phyloP scores from a whole-genome alignment of 2,888 invertebrate species.

The Tupiocoris notatus region DNA sequence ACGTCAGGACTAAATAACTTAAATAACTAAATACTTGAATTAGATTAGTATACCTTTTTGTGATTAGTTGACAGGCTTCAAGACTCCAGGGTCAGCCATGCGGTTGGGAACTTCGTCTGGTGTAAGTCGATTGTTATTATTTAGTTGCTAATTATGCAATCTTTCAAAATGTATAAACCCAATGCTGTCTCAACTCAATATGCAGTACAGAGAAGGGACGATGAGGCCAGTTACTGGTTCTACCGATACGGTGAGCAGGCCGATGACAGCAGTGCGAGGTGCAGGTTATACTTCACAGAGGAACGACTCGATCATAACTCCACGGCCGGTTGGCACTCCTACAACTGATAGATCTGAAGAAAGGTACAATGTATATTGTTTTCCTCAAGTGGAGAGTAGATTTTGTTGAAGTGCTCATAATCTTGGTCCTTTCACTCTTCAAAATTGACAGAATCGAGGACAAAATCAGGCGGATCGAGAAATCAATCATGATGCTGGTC shows the following conservation, averaged over 20 bases:
- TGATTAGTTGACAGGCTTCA: conserved; percentile 48
- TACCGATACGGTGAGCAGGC: conserved; percentile 60
- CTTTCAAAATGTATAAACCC: no score
- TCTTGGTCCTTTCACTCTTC: no score
- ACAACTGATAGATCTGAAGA: conserved; percentile 34
- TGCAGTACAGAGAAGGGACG: conserved; percentile 54
- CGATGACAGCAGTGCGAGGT: conserved; percentile 95
- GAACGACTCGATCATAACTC: conserved; percentile 36
- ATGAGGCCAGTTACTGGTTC: conserved; percentile 54
- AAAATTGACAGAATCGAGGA: conserved; percentile 71
- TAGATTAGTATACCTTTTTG: no score
- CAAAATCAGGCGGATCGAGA: conserved; percentile 84
- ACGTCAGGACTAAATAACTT: no score
- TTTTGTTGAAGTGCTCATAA: no score
- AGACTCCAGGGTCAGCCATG: conserved; percentile 58
- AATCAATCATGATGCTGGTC: conserved; percentile 81
- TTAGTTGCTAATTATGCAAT: background rate
- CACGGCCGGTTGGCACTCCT: conserved; percentile 32
- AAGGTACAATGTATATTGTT: conserved; percentile 8
- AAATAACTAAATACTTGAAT: no score
- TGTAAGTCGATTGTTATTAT: conserved; percentile 54
- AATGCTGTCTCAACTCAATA: no score
- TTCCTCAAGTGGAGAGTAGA: background rate
- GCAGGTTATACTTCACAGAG: conserved; percentile 88
- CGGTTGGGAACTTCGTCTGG: conserved; percentile 60